Evolutionary conservation across 2,113 vertebrate species (phyloP).

Genomic region (Chiloscyllium plagiosum): DNA sequence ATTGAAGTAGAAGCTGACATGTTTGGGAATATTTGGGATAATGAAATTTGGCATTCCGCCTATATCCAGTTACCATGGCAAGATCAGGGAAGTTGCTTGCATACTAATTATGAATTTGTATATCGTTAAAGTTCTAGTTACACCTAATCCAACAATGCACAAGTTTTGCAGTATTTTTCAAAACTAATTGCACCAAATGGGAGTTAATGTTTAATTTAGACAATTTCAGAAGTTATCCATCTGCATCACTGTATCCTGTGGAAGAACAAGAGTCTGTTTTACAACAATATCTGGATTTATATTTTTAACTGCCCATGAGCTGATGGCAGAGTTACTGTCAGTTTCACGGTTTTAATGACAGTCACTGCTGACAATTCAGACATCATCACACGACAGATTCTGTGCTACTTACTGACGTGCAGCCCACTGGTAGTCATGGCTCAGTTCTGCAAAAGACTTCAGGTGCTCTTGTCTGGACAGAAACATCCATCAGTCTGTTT

Average conservation of each 20-base stretch:
- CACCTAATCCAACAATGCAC: neutral
- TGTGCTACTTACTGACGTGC: neutral
- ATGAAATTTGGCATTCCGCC: too few species aligned
- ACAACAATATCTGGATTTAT: too few species aligned
- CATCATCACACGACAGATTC: neutral
- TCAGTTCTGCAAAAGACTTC: neutral
- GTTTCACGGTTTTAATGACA: neutral
- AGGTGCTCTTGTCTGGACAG: neutral
- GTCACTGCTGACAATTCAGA: neutral
- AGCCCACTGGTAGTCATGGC: neutral
- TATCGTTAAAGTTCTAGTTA: too few species aligned
- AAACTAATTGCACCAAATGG: neutral
- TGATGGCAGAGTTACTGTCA: neutral
- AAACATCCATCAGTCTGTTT: neutral
- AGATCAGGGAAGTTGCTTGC: too few species aligned
- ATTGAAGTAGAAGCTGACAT: neutral
- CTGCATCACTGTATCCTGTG: neutral
- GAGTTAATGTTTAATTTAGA: neutral
- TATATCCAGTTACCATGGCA: too few species aligned
- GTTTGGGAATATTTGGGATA: neutral
- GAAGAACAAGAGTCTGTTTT: neutral
- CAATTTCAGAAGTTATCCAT: neutral
- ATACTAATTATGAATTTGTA: too few species aligned
- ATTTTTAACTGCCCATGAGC: neutral
- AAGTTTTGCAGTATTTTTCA: neutral